Conservation (phyloP, 2,797 vertebrate species). For the Semotilus atromaculatus region DNA sequence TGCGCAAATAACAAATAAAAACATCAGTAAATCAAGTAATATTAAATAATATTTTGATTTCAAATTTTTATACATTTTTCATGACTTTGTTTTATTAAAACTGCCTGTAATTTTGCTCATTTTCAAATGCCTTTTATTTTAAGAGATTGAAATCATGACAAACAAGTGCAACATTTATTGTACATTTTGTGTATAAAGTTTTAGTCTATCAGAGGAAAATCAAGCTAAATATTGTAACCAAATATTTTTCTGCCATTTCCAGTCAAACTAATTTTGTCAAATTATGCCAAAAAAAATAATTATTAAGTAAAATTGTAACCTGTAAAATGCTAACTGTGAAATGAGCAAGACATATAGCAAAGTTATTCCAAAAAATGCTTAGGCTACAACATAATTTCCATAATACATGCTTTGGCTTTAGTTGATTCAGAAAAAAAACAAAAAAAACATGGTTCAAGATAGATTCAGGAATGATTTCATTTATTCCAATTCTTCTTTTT, state of each 20-base stretch:
- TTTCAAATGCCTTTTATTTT: background rate
- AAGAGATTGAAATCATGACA: background rate
- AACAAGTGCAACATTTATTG: background rate
- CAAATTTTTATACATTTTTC: background rate
- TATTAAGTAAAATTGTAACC: too few species aligned
- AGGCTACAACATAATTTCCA: background rate
- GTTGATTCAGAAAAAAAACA: background rate
- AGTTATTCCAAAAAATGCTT: background rate
- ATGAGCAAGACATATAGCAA: background rate
- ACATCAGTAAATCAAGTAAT: background rate
- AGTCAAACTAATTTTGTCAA: background rate
- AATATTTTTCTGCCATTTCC: background rate
- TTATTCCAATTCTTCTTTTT: background rate
- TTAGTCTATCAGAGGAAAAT: background rate
- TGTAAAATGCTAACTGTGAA: background rate
- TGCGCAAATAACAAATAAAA: background rate
- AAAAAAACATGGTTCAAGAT: background rate
- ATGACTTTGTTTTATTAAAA: background rate
- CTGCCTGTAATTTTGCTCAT: background rate
- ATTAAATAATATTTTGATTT: background rate
- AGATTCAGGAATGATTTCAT: background rate
- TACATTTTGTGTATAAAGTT: background rate
- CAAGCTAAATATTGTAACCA: background rate
- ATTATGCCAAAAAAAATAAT: too few species aligned
- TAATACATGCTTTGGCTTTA: background rate